These are phyloP conservation scores for Thaumatotibia leucotreta DNA, from an alignment of 1,140 invertebrate genomes.

Conservation along the genomic window DNA sequence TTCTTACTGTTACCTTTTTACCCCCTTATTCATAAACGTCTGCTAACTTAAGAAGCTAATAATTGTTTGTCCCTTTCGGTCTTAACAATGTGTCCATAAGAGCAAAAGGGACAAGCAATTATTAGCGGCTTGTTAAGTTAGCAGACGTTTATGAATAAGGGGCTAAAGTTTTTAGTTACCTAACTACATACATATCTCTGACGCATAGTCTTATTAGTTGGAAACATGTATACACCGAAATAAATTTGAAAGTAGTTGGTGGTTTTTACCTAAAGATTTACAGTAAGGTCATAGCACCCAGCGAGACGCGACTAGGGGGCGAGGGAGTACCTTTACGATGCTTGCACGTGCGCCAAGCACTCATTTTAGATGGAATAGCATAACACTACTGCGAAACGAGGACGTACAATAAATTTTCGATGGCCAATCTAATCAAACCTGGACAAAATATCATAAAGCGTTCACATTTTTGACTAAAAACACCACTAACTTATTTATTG, in stretches of 20 bases:
- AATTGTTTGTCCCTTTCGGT: no score
- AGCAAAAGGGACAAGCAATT: no score
- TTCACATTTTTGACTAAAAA: background rate
- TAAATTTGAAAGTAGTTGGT: background rate
- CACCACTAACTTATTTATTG: background rate
- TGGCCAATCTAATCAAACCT: background rate
- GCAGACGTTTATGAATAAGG: no score
- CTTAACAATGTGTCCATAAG: no score
- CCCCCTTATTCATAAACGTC: no score
- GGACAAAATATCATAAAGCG: background rate
- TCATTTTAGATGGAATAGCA: constrained; percentile 49
- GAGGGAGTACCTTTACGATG: constrained; percentile 36
- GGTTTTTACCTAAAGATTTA: background rate
- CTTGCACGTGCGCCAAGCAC: constrained; percentile 33
- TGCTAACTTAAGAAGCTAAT: no score
- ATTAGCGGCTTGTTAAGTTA: no score
- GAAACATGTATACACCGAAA: no score
- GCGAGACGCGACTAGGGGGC: background rate
- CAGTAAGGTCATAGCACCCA: background rate
- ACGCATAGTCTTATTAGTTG: no score
- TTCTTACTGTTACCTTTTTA: no score
- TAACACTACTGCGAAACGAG: constrained; percentile 23
- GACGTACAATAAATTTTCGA: background rate
- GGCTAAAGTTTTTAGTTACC: no score
- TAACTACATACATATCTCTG: no score